A percentile compares a stretch with the other conserved stretches of the same genome.
phyloP scores from a whole-genome alignment of 2,888 invertebrate genomes.

The Urechis unicinctus region DNA sequence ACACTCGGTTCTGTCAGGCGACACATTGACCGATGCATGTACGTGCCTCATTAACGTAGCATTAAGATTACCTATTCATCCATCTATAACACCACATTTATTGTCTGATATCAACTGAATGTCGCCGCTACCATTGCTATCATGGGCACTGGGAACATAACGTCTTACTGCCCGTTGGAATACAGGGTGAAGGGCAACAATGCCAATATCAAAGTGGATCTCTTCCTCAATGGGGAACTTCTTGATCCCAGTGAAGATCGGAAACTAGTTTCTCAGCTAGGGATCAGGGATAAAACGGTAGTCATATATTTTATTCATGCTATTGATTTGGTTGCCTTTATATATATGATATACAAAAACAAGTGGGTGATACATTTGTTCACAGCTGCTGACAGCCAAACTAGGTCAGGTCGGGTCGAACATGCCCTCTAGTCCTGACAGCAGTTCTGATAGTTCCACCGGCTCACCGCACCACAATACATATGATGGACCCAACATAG shows the following conservation, averaged over 20 bases:
- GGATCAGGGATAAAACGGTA: slow-evolving; percentile 81
- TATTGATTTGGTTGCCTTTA: neutral
- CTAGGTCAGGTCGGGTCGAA: slow-evolving; percentile 61
- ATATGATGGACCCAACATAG: slow-evolving; percentile 71
- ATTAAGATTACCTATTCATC: too few relatives aligned
- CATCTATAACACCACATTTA: too few relatives aligned
- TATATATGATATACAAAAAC: too few relatives aligned
- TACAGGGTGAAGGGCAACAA: slow-evolving; percentile 57
- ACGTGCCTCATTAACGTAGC: too few relatives aligned
- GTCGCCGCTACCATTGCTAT: too few relatives aligned
- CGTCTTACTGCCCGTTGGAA: neutral
- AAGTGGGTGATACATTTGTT: slow-evolving; percentile 8
- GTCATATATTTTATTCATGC: slow-evolving; percentile 32
- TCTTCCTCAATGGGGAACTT: slow-evolving; percentile 81
- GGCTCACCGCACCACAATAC: slow-evolving; percentile 81
- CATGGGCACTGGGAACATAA: too few relatives aligned
- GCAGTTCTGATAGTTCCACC: slow-evolving; percentile 89
- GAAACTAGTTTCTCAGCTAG: slow-evolving; percentile 77
- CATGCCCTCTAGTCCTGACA: slow-evolving; percentile 73
- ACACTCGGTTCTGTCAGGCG: slow-evolving; percentile 79
- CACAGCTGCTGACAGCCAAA: slow-evolving; percentile 68
- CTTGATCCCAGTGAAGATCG: slow-evolving; percentile 81
- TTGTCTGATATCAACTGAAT: too few relatives aligned
- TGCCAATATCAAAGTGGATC: slow-evolving; percentile 74
- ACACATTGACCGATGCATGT: slow-evolving; percentile 48